Percentiles rank a stretch among this genome's conserved stretches.
Evolutionary conservation across 2,888 invertebrate species (phyloP).

Genomic region (Ptychoptera contaminata): DNA sequence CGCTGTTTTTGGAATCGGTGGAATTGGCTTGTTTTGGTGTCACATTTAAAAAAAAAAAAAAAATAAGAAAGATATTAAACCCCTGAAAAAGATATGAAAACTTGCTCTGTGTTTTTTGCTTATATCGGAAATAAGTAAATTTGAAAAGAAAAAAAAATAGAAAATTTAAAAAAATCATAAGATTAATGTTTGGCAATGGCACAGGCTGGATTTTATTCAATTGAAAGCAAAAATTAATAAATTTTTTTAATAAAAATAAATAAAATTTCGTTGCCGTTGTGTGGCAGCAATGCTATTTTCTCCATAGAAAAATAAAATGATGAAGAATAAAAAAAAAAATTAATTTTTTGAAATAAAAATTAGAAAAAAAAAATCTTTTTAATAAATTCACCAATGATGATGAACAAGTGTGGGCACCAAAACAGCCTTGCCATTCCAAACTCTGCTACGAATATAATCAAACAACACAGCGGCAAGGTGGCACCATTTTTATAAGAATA

Average conservation of each 20-base stretch:
- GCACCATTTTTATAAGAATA: background rate
- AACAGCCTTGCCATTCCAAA: slow-evolving; percentile 55
- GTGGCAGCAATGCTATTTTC: slow-evolving; percentile 6
- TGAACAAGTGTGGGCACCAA: slow-evolving; percentile 36
- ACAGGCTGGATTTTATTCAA: slow-evolving; percentile 12
- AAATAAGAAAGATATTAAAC: background rate
- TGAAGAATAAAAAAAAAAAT: background rate
- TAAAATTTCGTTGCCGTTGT: slow-evolving; percentile 5
- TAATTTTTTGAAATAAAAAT: background rate
- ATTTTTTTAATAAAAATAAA: slow-evolving; percentile 6
- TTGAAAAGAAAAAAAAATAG: too few relatives aligned
- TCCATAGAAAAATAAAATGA: too few relatives aligned
- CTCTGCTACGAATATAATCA: slow-evolving; percentile 27
- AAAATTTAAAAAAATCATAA: background rate
- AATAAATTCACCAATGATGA: slow-evolving; percentile 4
- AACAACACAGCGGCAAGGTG: slow-evolving; percentile 18
- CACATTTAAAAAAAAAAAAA: slow-evolving; percentile 7
- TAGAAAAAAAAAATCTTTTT: background rate
- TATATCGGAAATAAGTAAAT: background rate
- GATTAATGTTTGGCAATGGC: slow-evolving; percentile 19
- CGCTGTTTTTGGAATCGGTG: slow-evolving; percentile 4
- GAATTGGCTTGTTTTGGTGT: slow-evolving; percentile 28
- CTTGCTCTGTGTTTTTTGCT: slow-evolving; percentile 10
- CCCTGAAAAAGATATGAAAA: slow-evolving; percentile 9
- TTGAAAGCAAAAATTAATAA: slow-evolving; percentile 6